These are phyloP conservation scores for Argynnis bischoffii DNA, from an alignment of 2,888 invertebrate genomes.

Conservation along the genomic window DNA sequence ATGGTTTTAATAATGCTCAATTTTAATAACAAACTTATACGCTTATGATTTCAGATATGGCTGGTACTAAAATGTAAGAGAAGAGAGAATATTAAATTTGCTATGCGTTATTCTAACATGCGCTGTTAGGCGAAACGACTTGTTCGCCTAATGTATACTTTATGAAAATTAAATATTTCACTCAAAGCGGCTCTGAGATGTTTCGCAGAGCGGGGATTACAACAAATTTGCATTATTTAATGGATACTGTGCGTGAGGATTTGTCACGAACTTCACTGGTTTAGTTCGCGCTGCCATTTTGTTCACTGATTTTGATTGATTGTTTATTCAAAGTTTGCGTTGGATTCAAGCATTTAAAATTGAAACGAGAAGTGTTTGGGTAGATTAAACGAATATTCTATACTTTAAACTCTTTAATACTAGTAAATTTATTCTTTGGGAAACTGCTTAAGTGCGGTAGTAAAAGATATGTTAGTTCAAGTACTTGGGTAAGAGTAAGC, in stretches of 20 bases:
- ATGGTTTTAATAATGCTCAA: conserved; percentile 1
- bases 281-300: conserved; percentile 51
- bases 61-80: conserved; percentile 13
- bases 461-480: conserved; percentile 52
- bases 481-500: conserved; percentile 41
- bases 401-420: conserved; percentile 11
- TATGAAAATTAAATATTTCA: conserved; percentile 82
- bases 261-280: conserved; percentile 68
- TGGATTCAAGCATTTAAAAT: conserved; percentile 33
- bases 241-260: conserved; percentile 78
- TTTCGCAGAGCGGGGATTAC: conserved; percentile 73
- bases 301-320: conserved; percentile 60
- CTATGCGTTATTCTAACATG: conserved; percentile 41
- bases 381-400: conserved; percentile 16
- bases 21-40: conserved; percentile 10
- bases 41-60: conserved; percentile 4
- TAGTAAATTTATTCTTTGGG: conserved; percentile 2
- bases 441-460: conserved; percentile 23
- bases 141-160: conserved; percentile 75
- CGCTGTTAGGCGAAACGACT: conserved; percentile 51
- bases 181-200: conserved; percentile 60
- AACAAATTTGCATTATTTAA: conserved; percentile 82
- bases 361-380: conserved; percentile 12
- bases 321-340: conserved; percentile 43
- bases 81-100: conserved; percentile 19